phyloP scores from a whole-genome alignment of 2,113 vertebrate species.

The Micronycteris hirsuta region DNA sequence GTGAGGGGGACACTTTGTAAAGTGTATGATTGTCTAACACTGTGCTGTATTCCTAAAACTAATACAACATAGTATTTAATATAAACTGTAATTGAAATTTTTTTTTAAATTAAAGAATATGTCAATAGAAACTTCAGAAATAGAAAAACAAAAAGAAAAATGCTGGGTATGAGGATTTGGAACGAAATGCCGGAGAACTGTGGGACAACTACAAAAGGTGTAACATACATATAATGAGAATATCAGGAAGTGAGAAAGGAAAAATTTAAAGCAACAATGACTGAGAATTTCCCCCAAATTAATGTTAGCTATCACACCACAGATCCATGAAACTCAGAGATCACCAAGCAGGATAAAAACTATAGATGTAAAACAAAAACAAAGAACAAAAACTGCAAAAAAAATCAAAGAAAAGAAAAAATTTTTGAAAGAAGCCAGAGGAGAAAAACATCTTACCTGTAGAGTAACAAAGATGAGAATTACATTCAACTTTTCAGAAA shows the following conservation, averaged over 20 bases:
- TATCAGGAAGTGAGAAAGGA: not conserved
- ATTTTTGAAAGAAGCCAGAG: not conserved
- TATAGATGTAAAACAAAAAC: not conserved
- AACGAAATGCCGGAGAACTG: not conserved
- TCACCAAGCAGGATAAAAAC: not conserved
- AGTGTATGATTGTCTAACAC: not conserved
- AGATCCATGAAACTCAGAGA: not conserved
- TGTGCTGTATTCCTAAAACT: not conserved
- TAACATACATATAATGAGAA: not conserved
- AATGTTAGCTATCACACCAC: not conserved
- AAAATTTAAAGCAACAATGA: not conserved
- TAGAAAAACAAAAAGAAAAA: not conserved
- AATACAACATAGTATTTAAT: not conserved
- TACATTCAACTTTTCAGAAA: not conserved
- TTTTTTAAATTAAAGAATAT: not conserved
- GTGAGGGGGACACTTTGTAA: not conserved
- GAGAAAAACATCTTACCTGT: not conserved
- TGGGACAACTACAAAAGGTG: not conserved
- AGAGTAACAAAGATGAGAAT: not conserved
- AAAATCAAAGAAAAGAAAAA: not conserved
- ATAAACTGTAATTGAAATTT: not conserved
- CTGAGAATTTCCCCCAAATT: not conserved
- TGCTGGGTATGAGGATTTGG: not conserved
- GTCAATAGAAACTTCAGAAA: not conserved
- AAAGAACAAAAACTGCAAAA: not conserved